These are phyloP conservation scores for Apotomis betuletana DNA, from an alignment of 2,888 invertebrate species.

Conservation along the genomic window DNA sequence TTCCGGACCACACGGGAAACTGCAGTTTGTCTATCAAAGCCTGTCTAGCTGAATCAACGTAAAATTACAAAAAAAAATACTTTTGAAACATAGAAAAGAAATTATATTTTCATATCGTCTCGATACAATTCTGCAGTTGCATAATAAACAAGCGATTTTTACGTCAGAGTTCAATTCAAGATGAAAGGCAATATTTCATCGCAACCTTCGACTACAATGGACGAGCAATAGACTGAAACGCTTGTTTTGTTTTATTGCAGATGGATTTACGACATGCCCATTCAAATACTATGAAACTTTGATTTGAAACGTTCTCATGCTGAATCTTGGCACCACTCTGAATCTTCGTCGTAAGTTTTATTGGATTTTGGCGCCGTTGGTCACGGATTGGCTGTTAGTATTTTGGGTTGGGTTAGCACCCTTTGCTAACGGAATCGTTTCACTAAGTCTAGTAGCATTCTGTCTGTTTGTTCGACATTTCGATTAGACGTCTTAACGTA, in stretches of 20 bases:
- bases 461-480: too few species aligned
- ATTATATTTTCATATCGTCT: neutral
- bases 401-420: neutral
- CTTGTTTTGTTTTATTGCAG: constrained; percentile 38
- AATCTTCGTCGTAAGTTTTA: constrained; percentile 24
- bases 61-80: neutral
- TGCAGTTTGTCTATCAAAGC: too few species aligned
- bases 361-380: constrained; percentile 18
- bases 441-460: too few species aligned
- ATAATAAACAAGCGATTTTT: constrained; percentile 10
- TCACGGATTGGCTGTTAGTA: neutral
- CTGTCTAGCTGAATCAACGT: too few species aligned
- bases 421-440: too few species aligned
- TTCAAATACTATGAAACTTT: constrained; percentile 40
- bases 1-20: too few species aligned
- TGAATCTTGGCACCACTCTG: constrained; percentile 28
- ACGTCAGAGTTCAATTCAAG: constrained; percentile 44
- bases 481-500: too few species aligned
- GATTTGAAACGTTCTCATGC: constrained; percentile 36
- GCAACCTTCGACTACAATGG: constrained; percentile 46
- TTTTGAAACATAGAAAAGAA: neutral
- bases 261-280: constrained; percentile 37
- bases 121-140: neutral
- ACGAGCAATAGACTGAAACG: constrained; percentile 32
- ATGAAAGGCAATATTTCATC: constrained; percentile 51